Conservation (phyloP, 2,888 invertebrate species). For the Macaria liturata region DNA sequence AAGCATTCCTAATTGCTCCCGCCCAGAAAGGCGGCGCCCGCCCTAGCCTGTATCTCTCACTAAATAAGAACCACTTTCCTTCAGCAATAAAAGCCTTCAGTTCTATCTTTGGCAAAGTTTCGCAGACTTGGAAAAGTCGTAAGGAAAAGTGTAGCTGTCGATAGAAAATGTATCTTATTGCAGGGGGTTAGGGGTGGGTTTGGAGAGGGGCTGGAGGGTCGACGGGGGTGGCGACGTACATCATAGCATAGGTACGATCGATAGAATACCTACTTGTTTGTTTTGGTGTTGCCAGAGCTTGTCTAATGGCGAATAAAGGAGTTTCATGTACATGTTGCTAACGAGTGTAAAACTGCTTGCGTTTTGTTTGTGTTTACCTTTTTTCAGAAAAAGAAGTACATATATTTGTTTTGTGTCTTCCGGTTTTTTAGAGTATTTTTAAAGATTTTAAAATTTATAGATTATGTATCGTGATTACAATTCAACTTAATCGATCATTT, state of each 20-base stretch:
- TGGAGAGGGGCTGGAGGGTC: constrained; percentile 57
- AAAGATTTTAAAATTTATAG: too few species aligned
- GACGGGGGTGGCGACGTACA: constrained; percentile 66
- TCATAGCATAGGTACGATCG: constrained; percentile 75
- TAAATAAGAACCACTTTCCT: constrained; percentile 68
- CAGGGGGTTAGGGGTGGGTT: constrained; percentile 33
- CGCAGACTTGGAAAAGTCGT: constrained; percentile 72
- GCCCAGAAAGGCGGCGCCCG: constrained; percentile 73
- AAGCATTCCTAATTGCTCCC: constrained; percentile 72
- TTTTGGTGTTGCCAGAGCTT: constrained; percentile 48
- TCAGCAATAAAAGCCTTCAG: constrained; percentile 43
- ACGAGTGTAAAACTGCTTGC: not conserved
- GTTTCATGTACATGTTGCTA: constrained; percentile 3
- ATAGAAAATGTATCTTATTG: constrained; percentile 59
- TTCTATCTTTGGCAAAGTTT: constrained; percentile 66
- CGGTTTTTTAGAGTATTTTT: too few species aligned
- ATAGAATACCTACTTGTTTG: constrained; percentile 72
- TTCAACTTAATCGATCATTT: too few species aligned
- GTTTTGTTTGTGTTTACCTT: too few species aligned
- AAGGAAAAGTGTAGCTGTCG: constrained; percentile 58
- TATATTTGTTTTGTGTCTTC: too few species aligned
- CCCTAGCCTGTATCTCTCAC: constrained; percentile 49
- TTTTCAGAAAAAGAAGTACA: too few species aligned
- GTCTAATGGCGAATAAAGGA: constrained; percentile 14
- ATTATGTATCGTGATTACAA: too few species aligned